A percentile compares a stretch with the other conserved stretches of the same genome.
These are phyloP conservation scores for Stomorhina lunata DNA, from an alignment of 2,888 invertebrate genomes.

Conservation along the genomic window DNA sequence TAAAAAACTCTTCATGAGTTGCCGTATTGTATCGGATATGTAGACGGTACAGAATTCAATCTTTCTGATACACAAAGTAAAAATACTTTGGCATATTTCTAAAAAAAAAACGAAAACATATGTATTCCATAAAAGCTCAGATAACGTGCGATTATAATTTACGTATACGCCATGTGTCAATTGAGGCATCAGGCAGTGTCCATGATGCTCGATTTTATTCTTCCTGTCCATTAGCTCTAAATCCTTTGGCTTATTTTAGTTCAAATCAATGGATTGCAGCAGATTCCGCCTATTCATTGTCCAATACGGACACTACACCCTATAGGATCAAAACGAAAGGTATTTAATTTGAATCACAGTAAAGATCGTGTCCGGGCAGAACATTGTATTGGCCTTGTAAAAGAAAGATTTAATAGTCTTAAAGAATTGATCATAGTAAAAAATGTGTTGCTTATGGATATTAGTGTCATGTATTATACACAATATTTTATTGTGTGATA, in stretches of 20 bases:
- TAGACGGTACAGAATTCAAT: conserved; percentile 54
- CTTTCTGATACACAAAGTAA: conserved; percentile 33
- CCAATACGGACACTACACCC: background rate
- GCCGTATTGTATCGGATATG: conserved; percentile 58
- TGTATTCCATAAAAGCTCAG: conserved; percentile 3
- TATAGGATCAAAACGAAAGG: background rate
- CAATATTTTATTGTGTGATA: background rate
- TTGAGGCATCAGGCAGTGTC: no score
- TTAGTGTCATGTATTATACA: no score
- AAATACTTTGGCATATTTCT: conserved; percentile 37
- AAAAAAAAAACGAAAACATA: background rate
- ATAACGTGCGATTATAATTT: conserved; percentile 35
- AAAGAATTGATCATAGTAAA: background rate
- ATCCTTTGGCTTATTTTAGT: no score
- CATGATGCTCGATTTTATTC: no score
- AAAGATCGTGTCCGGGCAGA: background rate
- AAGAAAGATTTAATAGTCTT: background rate
- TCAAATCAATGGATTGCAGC: background rate
- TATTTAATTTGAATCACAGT: background rate
- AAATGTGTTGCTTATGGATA: no score
- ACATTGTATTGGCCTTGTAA: background rate
- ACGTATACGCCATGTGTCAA: conserved; percentile 9
- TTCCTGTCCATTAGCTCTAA: no score
- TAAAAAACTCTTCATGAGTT: conserved; percentile 32
- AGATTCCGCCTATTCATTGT: conserved; percentile 34